phyloP scores from a whole-genome alignment of 2,113 vertebrate species.

The Aythya baeri region DNA sequence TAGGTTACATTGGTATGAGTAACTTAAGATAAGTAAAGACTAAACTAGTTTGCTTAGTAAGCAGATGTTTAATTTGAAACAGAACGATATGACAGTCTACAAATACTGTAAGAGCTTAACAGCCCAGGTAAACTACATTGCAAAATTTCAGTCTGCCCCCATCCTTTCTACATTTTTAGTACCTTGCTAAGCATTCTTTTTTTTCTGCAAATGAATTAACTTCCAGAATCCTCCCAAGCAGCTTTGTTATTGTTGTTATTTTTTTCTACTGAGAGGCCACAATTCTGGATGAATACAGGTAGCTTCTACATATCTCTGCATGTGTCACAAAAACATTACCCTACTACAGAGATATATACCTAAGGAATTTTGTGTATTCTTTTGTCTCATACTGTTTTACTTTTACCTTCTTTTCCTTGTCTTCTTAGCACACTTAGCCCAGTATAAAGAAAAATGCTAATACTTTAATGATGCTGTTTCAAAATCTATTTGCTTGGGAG shows the following conservation, averaged over 20 bases:
- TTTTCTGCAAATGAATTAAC: not conserved
- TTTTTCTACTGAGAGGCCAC: not conserved
- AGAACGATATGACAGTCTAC: not conserved
- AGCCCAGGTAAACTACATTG: not conserved
- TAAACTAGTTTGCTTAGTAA: not conserved
- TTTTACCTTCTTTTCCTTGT: not conserved
- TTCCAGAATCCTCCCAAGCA: not conserved
- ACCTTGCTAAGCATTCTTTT: not conserved
- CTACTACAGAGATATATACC: not conserved
- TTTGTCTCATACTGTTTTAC: not conserved
- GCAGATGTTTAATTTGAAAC: not conserved
- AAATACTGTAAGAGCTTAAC: not conserved
- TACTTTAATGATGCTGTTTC: not conserved
- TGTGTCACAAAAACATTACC: not conserved
- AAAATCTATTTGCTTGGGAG: not conserved
- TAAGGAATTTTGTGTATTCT: not conserved
- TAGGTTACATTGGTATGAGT: not conserved
- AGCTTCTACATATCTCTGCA: not conserved
- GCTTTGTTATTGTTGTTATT: not conserved
- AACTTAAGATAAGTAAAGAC: not conserved
- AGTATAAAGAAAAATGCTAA: not conserved
- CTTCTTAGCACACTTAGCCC: not conserved
- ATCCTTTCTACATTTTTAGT: not conserved
- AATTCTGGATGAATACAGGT: not conserved
- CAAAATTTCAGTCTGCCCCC: not conserved